Percentiles rank a stretch among this genome's conserved stretches.
These are phyloP conservation scores for Siphamia tubifer DNA, from an alignment of 2,113 vertebrate genomes.

Conservation along the genomic window DNA sequence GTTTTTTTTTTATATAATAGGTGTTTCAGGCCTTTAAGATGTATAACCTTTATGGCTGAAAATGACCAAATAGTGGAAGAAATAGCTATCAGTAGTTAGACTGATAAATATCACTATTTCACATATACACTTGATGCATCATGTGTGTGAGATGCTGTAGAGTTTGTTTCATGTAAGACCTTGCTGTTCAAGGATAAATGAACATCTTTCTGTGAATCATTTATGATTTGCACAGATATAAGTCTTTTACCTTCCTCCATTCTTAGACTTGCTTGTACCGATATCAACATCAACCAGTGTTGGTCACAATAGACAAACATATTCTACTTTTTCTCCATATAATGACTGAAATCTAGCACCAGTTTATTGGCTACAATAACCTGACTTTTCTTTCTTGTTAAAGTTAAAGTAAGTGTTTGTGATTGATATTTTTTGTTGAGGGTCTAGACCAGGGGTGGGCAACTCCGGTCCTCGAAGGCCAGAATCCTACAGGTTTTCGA, in stretches of 20 bases:
- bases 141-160: not conserved
- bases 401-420: not conserved
- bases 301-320: not conserved
- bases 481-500: too few species aligned
- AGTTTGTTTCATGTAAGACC: not conserved
- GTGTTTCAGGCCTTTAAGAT: too few species aligned
- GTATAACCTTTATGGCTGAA: too few species aligned
- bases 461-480: too few species aligned
- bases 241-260: not conserved
- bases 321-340: not conserved
- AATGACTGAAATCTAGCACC: too few species aligned
- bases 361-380: not conserved
- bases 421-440: not conserved
- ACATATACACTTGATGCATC: not conserved
- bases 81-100: not conserved
- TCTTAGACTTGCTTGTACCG: not conserved
- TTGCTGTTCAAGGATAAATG: not conserved
- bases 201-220: slow-evolving; percentile 3
- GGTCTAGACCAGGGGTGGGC: too few species aligned
- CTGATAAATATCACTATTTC: not conserved
- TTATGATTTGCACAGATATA: slow-evolving; percentile 5
- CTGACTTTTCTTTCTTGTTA: not conserved
- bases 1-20: too few species aligned
- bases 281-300: not conserved
- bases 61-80: not conserved